Evolutionary conservation across 2,797 vertebrate genomes (phyloP).

Genomic region (Centropyge bicolor): DNA sequence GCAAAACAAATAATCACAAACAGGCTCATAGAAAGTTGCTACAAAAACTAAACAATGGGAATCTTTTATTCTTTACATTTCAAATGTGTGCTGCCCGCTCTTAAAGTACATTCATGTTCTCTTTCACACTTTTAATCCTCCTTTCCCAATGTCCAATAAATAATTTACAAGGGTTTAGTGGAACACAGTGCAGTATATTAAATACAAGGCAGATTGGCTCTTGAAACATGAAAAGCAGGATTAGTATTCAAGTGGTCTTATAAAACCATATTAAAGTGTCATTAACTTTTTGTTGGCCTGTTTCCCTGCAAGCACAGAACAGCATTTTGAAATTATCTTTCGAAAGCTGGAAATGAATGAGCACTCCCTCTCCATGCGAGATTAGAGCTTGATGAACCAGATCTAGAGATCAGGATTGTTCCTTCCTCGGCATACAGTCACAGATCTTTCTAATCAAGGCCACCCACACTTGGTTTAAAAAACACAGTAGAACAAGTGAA

Average conservation of each 20-base stretch:
- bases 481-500: constrained; percentile 58
- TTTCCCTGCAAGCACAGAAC: constrained; percentile 4
- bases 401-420: constrained; percentile 20
- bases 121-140: constrained; percentile 13
- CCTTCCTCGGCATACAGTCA: constrained; percentile 17
- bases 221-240: constrained; percentile 50
- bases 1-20: constrained; percentile 6
- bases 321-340: constrained; percentile 21
- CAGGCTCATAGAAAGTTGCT: not conserved
- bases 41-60: not conserved
- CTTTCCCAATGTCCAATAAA: constrained; percentile 62
- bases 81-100: not conserved
- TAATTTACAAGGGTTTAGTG: constrained; percentile 61
- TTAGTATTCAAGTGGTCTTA: constrained; percentile 48
- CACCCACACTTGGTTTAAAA: constrained; percentile 32
- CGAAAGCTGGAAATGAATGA: constrained; percentile 21
- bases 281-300: constrained; percentile 35
- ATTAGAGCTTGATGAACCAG: constrained; percentile 24
- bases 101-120: constrained; percentile 8
- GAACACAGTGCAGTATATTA: constrained; percentile 40
- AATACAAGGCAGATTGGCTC: constrained; percentile 49
- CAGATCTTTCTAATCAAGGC: constrained; percentile 39
- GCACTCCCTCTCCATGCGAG: not conserved
- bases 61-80: not conserved
- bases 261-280: constrained; percentile 55